These are phyloP conservation scores for Neogale vison DNA, from an alignment of 2,113 vertebrate species.

Conservation along the genomic window DNA sequence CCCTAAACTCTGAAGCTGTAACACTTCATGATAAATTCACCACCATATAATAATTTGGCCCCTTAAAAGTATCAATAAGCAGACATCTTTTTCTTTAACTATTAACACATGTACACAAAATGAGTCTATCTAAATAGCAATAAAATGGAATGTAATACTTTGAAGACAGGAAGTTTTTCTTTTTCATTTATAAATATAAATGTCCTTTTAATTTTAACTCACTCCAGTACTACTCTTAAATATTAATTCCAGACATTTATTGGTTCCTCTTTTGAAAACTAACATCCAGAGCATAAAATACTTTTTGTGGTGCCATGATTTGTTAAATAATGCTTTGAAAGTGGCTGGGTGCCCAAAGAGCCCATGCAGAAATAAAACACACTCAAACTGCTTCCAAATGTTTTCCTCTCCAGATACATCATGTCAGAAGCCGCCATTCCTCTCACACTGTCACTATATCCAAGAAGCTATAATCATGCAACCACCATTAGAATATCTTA, in stretches of 20 bases:
- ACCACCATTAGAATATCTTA: slow-evolving; percentile 27
- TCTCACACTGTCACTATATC: not conserved
- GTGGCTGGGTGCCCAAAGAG: slow-evolving; percentile 39
- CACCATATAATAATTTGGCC: not conserved
- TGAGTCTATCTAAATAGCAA: slow-evolving; percentile 43
- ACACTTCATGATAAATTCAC: not conserved
- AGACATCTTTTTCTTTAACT: slow-evolving; percentile 13
- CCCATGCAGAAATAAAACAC: slow-evolving; percentile 54
- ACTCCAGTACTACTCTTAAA: not conserved
- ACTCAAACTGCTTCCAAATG: slow-evolving; percentile 24
- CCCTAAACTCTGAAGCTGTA: not conserved
- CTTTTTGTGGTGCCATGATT: slow-evolving; percentile 48
- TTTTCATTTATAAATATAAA: slow-evolving; percentile 55
- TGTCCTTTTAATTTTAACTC: slow-evolving; percentile 57
- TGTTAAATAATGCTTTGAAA: slow-evolving; percentile 61
- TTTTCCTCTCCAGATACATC: slow-evolving; percentile 28
- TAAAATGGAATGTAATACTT: slow-evolving; percentile 48
- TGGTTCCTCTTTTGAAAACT: slow-evolving; percentile 55
- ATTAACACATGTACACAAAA: slow-evolving; percentile 50
- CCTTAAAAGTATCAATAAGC: slow-evolving; percentile 18
- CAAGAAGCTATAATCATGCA: slow-evolving; percentile 28
- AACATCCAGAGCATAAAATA: slow-evolving; percentile 53
- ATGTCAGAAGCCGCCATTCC: not conserved
- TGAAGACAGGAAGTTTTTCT: slow-evolving; percentile 40
- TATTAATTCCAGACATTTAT: slow-evolving; percentile 58